Base-by-base conservation (phyloP, 2,888 invertebrate species). In the Mermis nigrescens region DNA sequence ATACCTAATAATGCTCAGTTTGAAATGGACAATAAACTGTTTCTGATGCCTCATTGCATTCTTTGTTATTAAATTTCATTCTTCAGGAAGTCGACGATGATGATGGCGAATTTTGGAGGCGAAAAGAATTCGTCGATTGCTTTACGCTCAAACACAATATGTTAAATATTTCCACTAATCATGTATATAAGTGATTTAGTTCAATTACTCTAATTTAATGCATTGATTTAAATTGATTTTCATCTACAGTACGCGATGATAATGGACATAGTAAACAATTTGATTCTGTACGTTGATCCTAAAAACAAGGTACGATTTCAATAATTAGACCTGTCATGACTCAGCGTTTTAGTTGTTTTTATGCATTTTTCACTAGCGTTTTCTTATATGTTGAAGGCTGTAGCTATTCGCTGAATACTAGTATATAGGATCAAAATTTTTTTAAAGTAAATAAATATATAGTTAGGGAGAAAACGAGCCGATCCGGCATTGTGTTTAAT, bases 111-210 rank as follows among this genome's bases (percentile, higher is more conserved):
- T 82, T 82, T 1, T 87, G 87, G 83, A 84, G 84, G 68, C 81
- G 83, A 61, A 80, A 82, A 64, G 84, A 86, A 67, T 85, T 85
- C 62, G 89, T 90, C 53, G 94, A 98, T 78, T 89, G 91, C 1
- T 92, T 98, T 73, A 94, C 92, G 0, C 79, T 98, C 55, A 90
- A 94, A 83, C 98, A 98, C 77, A 89, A 98, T 73, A 95, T 95
- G 76, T 79, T 98, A 38, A 91, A 94, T 72, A 90, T 92, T n/a
- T 90, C 88, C 77, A 91, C 92, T 26, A 58, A 58, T 58, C 55
- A 27, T n/a, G 58, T 32, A n/a, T 38, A 19, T 7, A 38, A 38
- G 19, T 12, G 19, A 38, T 38, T 38, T 38, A 22, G 4, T 51
- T 51, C n/a, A 51, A 24, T 7, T 22, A 7, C 22, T 51, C 22